phyloP scores from a whole-genome alignment of 2,113 vertebrate species.

The Chelonoidis abingdonii region DNA sequence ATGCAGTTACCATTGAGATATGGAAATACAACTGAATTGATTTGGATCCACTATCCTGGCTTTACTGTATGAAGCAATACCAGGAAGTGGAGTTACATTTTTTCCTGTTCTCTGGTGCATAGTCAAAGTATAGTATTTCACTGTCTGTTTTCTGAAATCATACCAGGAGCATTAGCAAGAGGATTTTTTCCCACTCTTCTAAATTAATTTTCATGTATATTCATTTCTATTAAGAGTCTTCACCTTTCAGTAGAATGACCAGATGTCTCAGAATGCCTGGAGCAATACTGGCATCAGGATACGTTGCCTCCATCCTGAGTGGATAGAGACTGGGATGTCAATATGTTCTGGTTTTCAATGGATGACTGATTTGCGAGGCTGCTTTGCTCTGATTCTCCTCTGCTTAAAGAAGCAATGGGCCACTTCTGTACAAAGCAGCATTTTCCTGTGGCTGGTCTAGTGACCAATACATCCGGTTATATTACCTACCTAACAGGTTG shows the following conservation, averaged over 20 bases:
- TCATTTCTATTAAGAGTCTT: constrained; percentile 45
- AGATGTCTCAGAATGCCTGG: constrained; percentile 72
- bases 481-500: background rate
- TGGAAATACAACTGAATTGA: rapidly evolving
- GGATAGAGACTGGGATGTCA: constrained; percentile 57
- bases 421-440: background rate
- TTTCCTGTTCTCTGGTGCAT: background rate
- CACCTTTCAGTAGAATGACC: constrained; percentile 66
- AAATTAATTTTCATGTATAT: constrained; percentile 65
- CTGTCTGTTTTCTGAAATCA: background rate
- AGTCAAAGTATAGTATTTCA: background rate
- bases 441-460: background rate
- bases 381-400: constrained; percentile 44
- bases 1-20: background rate
- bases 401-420: constrained; percentile 16
- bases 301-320: constrained; percentile 48
- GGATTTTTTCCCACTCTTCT: constrained; percentile 13
- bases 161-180: background rate
- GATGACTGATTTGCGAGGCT: constrained; percentile 68
- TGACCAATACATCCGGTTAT: background rate
- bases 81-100: background rate
- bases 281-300: constrained; percentile 60
- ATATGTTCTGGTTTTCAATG: constrained; percentile 72
- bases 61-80: background rate
- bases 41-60: background rate